Evolutionary conservation across 2,888 invertebrate genomes (phyloP), one percentile per base, ranked within the genome.

Genomic region (Laothoe populi): DNA sequence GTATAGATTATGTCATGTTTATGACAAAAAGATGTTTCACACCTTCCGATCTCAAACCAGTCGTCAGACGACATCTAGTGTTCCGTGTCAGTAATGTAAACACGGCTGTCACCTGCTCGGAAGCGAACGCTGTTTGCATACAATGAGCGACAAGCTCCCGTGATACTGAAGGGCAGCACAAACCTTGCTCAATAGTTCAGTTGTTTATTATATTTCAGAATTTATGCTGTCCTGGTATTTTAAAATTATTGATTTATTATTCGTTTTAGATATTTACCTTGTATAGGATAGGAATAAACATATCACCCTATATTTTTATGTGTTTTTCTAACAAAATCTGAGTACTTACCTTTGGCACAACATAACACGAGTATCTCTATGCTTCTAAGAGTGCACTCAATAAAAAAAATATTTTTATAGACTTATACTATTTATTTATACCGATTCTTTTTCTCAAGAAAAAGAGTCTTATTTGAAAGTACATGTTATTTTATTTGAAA

Each of bases 101-200:
- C 71, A 76, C 57, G 64, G 66, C 45, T 70, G 73, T 77, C 77
- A 77, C 84, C 82, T 84, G 84, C 76, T 80, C 77, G 70, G 81
- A 76, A 79, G 75, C 77, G 71, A 73, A 70, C 73, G 65, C 68
- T 72, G 78, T 90, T 89, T 87, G 88, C 90, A 90, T 90, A 90
- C 89, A 90, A 90, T 90, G 88, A 88, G 84, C 79, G 77, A 77
- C 83, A 79, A 81, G 84, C 87, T 83, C 74, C 86, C 68, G 79
- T 70, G 74, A 64, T 69, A 69, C 71, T 64, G 64, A 66, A 70
- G 67, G 63, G 60, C 64, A n/a, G 61, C 63, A 69, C 66, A 62
- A 62, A 60, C 57, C 59, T 61, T 40, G 57, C 59, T 49, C 24
- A 62, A 49, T n/a, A 38, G 21, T 48, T 45, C 19, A 46, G 19